Conservation (phyloP, 2,888 invertebrate genomes). For the Luffia ferchaultella region DNA sequence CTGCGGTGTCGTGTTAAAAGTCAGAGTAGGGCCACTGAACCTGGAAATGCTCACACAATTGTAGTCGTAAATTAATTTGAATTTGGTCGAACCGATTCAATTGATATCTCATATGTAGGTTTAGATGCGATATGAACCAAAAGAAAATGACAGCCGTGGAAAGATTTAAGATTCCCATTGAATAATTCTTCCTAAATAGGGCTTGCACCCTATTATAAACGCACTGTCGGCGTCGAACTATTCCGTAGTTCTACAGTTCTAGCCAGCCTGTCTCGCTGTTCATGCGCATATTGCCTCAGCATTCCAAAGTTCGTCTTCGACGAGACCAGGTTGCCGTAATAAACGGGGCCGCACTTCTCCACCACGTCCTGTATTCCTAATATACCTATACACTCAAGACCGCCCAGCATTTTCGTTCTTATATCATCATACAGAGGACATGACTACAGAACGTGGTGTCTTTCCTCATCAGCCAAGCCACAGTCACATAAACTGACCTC, state of each 20-base stretch:
- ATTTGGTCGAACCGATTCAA: too few relatives aligned
- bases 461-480: background rate
- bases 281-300: background rate
- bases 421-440: background rate
- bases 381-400: background rate
- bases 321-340: background rate
- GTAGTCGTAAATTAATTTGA: too few relatives aligned
- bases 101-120: too few relatives aligned
- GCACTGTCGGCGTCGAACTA: background rate
- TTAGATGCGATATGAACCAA: too few relatives aligned
- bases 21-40: too few relatives aligned
- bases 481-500: background rate
- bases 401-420: background rate
- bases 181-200: background rate
- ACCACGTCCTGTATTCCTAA: too few relatives aligned
- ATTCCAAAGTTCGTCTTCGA: background rate
- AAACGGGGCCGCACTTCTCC: background rate
- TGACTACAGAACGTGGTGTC: background rate
- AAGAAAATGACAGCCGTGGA: too few relatives aligned
- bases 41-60: too few relatives aligned
- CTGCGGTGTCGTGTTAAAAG: too few relatives aligned
- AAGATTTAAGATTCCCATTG: too few relatives aligned
- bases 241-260: background rate
- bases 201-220: background rate
- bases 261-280: background rate